These are phyloP conservation scores for Synanthedon vespiformis DNA, from an alignment of 2,888 invertebrate genomes.

Conservation along the genomic window DNA sequence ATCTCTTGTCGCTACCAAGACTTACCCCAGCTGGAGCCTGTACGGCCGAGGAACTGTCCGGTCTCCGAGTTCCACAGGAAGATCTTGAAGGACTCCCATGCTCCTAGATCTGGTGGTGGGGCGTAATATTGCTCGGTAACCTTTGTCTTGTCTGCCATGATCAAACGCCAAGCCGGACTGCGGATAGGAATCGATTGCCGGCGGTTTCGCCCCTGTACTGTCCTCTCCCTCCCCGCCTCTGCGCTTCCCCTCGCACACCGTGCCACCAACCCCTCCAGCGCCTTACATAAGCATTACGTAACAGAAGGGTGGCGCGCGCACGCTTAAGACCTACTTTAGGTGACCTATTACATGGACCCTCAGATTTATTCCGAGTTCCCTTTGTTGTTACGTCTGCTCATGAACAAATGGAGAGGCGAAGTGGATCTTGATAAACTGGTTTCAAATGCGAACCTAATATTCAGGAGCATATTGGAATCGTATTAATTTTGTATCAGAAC, in stretches of 20 bases:
- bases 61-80: constrained; percentile 95
- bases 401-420: constrained; percentile 7
- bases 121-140: constrained; percentile 81
- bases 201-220: constrained; percentile 40
- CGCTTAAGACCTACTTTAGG: constrained; percentile 29
- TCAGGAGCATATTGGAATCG: too few relatives aligned
- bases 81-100: constrained; percentile 86
- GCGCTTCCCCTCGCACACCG: constrained; percentile 20
- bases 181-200: constrained; percentile 57
- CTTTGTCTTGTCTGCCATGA: constrained; percentile 82
- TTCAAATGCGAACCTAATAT: background rate
- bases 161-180: constrained; percentile 57
- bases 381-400: constrained; percentile 2
- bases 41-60: constrained; percentile 90
- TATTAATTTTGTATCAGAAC: too few relatives aligned
- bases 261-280: constrained; percentile 4
- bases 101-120: constrained; percentile 83
- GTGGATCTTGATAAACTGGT: constrained; percentile 21
- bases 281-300: constrained; percentile 65
- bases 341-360: constrained; percentile 20
- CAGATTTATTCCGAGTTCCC: background rate
- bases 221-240: constrained; percentile 12
- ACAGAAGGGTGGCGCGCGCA: constrained; percentile 57
- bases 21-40: constrained; percentile 96
- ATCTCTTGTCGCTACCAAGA: constrained; percentile 21